Evolutionary conservation across 2,888 invertebrate genomes (phyloP).

Genomic region (Mellilla xanthometata): DNA sequence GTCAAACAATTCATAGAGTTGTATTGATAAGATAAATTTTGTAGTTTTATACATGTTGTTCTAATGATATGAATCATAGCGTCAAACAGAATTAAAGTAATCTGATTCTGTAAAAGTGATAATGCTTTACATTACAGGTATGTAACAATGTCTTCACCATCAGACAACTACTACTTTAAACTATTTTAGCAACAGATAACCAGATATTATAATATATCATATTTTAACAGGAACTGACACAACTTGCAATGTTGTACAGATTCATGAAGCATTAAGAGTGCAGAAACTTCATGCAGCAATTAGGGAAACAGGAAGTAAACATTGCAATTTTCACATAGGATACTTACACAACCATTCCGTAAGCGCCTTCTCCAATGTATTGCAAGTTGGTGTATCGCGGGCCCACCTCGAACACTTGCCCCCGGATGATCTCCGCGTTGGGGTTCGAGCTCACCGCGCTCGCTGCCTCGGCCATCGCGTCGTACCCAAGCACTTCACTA

Average conservation of each 20-base stretch:
- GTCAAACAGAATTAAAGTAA: slow-evolving; percentile 11
- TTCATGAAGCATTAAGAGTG: too few relatives aligned
- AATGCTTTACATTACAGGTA: too few relatives aligned
- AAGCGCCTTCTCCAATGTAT: slow-evolving; percentile 99
- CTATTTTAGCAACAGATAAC: not conserved
- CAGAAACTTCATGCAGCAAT: too few relatives aligned
- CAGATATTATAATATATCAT: too few relatives aligned
- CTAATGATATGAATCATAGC: slow-evolving; percentile 18
- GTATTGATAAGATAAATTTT: slow-evolving; percentile 21
- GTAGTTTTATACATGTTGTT: slow-evolving; percentile 7
- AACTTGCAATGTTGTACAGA: too few relatives aligned
- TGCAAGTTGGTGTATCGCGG: slow-evolving; percentile 97
- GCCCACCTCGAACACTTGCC: slow-evolving; percentile 98
- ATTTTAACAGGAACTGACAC: too few relatives aligned
- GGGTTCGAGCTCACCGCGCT: slow-evolving; percentile 86
- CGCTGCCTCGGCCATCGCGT: slow-evolving; percentile 88
- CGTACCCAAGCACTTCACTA: slow-evolving; percentile 60
- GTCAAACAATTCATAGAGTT: slow-evolving; percentile 11
- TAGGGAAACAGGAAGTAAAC: too few relatives aligned
- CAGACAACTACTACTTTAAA: too few relatives aligned
- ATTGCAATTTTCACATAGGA: too few relatives aligned
- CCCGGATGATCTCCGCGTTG: slow-evolving; percentile 94
- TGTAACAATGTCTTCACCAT: too few relatives aligned
- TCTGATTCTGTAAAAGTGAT: too few relatives aligned
- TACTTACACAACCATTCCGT: slow-evolving; percentile 99